Evolutionary conservation across 1,140 invertebrate species (phyloP).

Genomic region (Cephus cinctus): DNA sequence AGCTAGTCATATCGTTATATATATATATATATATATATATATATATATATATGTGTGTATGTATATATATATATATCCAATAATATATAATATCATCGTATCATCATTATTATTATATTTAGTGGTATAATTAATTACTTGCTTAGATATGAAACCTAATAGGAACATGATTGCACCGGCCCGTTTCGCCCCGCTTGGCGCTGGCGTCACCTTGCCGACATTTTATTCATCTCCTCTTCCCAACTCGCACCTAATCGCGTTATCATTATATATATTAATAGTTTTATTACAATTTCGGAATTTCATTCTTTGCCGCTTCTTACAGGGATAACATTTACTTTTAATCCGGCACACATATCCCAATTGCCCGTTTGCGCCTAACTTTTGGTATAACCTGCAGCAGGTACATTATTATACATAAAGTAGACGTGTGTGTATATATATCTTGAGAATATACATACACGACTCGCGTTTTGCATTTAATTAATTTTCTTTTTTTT

Average conservation of each 20-base stretch:
- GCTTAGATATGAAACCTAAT: conserved; percentile 58
- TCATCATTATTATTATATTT: conserved; percentile 56
- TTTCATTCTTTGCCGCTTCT: not conserved
- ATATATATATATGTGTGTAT: conserved; percentile 25
- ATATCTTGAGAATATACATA: too few species aligned
- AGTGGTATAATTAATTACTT: conserved; percentile 57
- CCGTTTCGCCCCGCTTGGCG: conserved; percentile 23
- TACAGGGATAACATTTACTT: too few species aligned
- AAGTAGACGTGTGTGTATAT: too few species aligned
- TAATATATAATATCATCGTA: conserved; percentile 54
- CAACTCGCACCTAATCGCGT: too few species aligned
- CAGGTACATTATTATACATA: too few species aligned
- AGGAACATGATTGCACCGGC: conserved; percentile 56
- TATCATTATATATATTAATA: too few species aligned
- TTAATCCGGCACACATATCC: too few species aligned
- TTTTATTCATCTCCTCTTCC: not conserved
- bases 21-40: conserved; percentile 20
- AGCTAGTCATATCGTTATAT: conserved; percentile 49
- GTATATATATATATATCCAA: conserved; percentile 48
- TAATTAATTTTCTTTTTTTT: too few species aligned
- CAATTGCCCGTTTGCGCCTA: too few species aligned
- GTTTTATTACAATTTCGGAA: not conserved
- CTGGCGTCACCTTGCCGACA: conserved; percentile 17
- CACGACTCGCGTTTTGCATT: too few species aligned
- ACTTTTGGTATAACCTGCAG: too few species aligned